Evolutionary conservation across 2,797 vertebrate species (phyloP).

Genomic region (Synaphobranchus kaupii): DNA sequence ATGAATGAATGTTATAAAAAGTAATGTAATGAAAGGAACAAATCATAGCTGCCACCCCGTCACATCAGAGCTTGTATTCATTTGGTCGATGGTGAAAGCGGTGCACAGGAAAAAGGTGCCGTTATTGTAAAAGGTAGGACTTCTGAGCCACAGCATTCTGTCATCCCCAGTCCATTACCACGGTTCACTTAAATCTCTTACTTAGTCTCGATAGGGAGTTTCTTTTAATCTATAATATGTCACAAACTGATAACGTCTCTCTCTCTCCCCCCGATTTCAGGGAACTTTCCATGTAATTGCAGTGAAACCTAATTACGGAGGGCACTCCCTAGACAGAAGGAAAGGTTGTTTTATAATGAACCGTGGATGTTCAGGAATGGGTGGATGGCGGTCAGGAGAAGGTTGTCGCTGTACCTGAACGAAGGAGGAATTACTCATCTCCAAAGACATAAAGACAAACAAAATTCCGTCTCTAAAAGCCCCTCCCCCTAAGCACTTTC

Average conservation of each 20-base stretch:
- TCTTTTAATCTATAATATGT: background rate
- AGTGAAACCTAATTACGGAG: conserved; percentile 24
- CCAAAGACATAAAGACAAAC: background rate
- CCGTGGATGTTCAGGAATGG: conserved; percentile 17
- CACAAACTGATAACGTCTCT: conserved; percentile 9
- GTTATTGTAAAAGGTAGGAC: background rate
- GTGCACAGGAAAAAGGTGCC: background rate
- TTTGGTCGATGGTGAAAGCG: background rate
- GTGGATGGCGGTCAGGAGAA: background rate
- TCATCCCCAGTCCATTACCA: background rate
- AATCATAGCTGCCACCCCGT: background rate
- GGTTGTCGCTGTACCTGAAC: conserved; percentile 7
- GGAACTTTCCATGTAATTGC: conserved; percentile 9
- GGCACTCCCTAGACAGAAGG: background rate
- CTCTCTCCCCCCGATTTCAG: background rate
- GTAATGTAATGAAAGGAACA: background rate
- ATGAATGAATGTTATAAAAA: too few relatives aligned
- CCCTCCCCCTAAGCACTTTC: background rate
- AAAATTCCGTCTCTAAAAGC: background rate
- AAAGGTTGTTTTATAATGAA: conserved; percentile 17
- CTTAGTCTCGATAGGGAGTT: background rate
- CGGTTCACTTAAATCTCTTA: background rate
- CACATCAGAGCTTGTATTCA: background rate
- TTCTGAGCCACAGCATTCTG: background rate
- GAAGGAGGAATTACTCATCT: background rate